Evolutionary conservation across 2,888 invertebrate genomes (phyloP), one percentile per base, ranked within the genome.

Genomic region (Agrenia bidenticulata): DNA sequence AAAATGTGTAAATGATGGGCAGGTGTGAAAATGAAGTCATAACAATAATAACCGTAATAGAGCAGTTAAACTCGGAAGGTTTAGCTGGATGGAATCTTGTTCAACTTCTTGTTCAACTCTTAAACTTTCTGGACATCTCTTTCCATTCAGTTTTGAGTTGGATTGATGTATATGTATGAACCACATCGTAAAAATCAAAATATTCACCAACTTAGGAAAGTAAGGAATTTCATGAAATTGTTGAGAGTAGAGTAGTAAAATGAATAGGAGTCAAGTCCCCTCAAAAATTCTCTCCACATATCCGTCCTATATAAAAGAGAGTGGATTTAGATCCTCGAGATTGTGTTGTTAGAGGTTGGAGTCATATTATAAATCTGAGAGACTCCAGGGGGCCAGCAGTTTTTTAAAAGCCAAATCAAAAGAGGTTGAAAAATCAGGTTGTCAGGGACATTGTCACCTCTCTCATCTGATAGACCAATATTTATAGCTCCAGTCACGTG

Each of bases 401-500:
- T 26, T 21, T 17, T 24, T 15, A 55, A 41, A 50, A 9, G 37
- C 23, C 21, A 17, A 51, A 51, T 42, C 64, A 66, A 60, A 61
- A 65, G 66, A 63, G 59, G 55, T 63, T 66, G 74, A 72, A 71
- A 72, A 74, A 74, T 72, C 69, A 68, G 69, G 58, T 62, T 72
- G 72, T 72, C 72, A 74, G 37, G 59, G 55, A 63, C 63, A 70
- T 72, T 74, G 74, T 72, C 74, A 74, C 74, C 74, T 74, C 65
- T 62, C 57, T 57, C 59, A 69, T 72, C 70, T 70, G 74, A 74
- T 74, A 72, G 70, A 49, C 61, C 57, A 69, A 69, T 71, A 74
- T 74, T 74, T 74, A 74, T 74, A 74, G 74, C 72, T 60, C 64
- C 63, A 66, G 72, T 72, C 69, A 68, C 69, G 67, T 74, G 69